Conservation (phyloP, 2,888 invertebrate species). For the Chloroclystis v-ata region DNA sequence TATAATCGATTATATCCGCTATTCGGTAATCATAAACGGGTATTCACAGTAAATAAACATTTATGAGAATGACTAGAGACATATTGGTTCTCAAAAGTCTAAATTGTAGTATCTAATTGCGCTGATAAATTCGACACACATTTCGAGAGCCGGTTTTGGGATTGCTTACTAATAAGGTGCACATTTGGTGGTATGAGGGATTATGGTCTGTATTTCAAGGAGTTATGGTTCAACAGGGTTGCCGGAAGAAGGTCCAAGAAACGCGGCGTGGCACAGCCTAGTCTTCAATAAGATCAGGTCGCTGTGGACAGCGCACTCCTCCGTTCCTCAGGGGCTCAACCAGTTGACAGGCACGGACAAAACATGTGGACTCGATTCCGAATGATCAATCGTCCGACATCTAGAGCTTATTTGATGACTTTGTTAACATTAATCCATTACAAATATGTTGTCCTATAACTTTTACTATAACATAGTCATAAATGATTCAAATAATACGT, state of each 20-base stretch:
- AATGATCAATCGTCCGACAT: conserved; percentile 1
- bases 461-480: too few relatives aligned
- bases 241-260: conserved; percentile 70
- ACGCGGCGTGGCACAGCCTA: conserved; percentile 83
- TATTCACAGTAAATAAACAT: conserved; percentile 15
- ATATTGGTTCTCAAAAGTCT: neutral
- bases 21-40: conserved; percentile 13
- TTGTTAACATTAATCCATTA: neutral
- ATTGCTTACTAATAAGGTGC: neutral
- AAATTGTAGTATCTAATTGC: neutral
- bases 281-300: conserved; percentile 94
- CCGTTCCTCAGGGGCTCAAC: conserved; percentile 87
- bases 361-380: conserved; percentile 57
- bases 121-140: conserved; percentile 3
- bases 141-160: conserved; percentile 1
- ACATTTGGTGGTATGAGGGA: neutral
- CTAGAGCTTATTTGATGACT: neutral
- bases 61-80: neutral
- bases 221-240: conserved; percentile 51
- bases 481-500: too few relatives aligned
- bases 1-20: conserved; percentile 21
- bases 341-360: conserved; percentile 82
- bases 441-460: neutral
- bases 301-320: conserved; percentile 88
- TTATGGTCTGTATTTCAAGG: conserved; percentile 6